A percentile compares a stretch with the other conserved stretches of the same genome.
Evolutionary conservation across 2,888 invertebrate genomes (phyloP).

Genomic region (Acleris emargana): DNA sequence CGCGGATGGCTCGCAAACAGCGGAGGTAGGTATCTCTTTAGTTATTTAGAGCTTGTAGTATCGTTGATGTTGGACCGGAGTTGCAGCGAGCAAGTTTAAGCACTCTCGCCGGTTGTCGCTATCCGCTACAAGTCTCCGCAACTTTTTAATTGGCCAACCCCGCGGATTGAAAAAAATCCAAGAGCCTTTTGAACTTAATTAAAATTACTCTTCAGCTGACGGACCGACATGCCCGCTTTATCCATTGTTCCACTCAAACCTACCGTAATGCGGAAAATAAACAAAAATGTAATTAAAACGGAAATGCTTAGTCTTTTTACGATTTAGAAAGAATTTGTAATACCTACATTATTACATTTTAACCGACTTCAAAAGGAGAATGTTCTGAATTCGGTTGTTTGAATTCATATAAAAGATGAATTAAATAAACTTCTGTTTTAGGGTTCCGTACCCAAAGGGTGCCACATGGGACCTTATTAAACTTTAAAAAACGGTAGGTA

Average conservation of each 20-base stretch:
- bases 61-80: constrained; percentile 55
- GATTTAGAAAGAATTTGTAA: constrained; percentile 18
- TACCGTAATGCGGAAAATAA: constrained; percentile 38
- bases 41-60: constrained; percentile 45
- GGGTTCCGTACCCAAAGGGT: too few relatives aligned
- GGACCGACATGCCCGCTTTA: constrained; percentile 59
- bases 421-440: too few relatives aligned
- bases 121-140: constrained; percentile 63
- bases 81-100: constrained; percentile 58
- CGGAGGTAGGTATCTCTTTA: constrained; percentile 16
- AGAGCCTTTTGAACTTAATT: constrained; percentile 72
- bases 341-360: constrained; percentile 5
- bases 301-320: constrained; percentile 29
- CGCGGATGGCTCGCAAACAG: constrained; percentile 18
- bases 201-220: constrained; percentile 69
- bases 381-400: neutral
- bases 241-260: constrained; percentile 43
- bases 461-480: too few relatives aligned
- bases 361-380: neutral
- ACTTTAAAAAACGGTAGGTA: too few relatives aligned
- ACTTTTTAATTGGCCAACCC: constrained; percentile 77
- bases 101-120: constrained; percentile 65
- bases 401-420: too few relatives aligned
- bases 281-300: constrained; percentile 37
- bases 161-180: constrained; percentile 71